Evolutionary conservation across 2,113 vertebrate genomes (phyloP).

Genomic region (Mus spicilegus): DNA sequence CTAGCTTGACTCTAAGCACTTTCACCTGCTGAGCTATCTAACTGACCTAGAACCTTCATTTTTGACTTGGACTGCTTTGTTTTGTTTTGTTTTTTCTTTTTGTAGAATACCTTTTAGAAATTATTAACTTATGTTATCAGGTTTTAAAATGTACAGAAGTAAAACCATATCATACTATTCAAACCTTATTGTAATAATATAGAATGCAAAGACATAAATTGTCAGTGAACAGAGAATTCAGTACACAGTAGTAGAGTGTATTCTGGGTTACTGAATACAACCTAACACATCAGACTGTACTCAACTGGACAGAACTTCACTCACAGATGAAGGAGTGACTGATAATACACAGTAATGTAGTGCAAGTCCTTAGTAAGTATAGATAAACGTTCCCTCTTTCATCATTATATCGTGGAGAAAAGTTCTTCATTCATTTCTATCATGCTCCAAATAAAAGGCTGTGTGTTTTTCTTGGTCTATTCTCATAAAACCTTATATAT

Average conservation of each 20-base stretch:
- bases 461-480: background rate
- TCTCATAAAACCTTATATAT: constrained; percentile 16
- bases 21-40: background rate
- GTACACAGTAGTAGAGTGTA: background rate
- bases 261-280: background rate
- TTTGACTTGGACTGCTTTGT: background rate
- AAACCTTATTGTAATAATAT: background rate
- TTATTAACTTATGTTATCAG: constrained; percentile 1
- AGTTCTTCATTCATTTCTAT: constrained; percentile 12
- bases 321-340: background rate
- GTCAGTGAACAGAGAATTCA: background rate
- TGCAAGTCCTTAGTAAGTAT: background rate
- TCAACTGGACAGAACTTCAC: background rate
- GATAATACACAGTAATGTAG: background rate
- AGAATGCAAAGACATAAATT: background rate
- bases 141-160: constrained; percentile 23
- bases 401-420: background rate
- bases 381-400: background rate
- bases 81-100: background rate
- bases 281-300: background rate
- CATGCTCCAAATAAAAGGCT: background rate
- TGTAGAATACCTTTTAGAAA: constrained; percentile 3
- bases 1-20: background rate
- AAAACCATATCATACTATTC: background rate
- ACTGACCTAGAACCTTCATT: background rate